Evolutionary conservation across 2,797 vertebrate species (phyloP).

Genomic region (Acanthurus tractus): DNA sequence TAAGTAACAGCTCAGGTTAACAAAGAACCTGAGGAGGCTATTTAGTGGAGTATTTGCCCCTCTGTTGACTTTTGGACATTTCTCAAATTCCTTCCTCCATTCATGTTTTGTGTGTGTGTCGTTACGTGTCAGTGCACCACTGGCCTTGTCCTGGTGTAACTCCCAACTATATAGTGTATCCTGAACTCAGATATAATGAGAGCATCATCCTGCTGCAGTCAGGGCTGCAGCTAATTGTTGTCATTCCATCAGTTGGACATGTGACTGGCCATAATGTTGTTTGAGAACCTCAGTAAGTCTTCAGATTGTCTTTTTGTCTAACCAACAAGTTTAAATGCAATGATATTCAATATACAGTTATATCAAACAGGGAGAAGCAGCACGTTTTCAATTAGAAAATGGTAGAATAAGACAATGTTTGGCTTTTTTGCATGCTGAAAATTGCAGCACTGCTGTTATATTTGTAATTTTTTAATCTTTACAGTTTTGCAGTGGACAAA

Average conservation of each 20-base stretch:
- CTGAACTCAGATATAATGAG: constrained; percentile 19
- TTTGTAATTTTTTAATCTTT: not conserved
- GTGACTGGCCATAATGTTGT: not conserved
- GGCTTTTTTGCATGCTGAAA: not conserved
- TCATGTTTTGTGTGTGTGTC: constrained; percentile 63
- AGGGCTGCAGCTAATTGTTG: not conserved
- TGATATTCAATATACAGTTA: not conserved
- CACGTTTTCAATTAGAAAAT: not conserved
- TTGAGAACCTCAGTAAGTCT: too few species aligned
- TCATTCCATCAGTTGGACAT: not conserved
- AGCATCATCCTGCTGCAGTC: not conserved
- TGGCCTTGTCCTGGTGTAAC: constrained; percentile 46
- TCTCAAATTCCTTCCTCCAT: constrained; percentile 73
- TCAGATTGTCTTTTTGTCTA: not conserved
- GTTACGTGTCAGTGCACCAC: constrained; percentile 64
- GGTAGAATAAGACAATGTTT: not conserved
- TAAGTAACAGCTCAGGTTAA: constrained; percentile 75
- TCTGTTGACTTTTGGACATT: constrained; percentile 74
- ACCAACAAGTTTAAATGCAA: not conserved
- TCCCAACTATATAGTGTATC: constrained; percentile 29
- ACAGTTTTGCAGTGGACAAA: not conserved
- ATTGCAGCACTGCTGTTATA: not conserved
- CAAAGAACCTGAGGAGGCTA: constrained; percentile 67
- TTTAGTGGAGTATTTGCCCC: constrained; percentile 53
- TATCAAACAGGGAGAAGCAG: not conserved